Evolutionary conservation across 1,140 invertebrate genomes (phyloP).

Genomic region (Probaryconus sp.): DNA sequence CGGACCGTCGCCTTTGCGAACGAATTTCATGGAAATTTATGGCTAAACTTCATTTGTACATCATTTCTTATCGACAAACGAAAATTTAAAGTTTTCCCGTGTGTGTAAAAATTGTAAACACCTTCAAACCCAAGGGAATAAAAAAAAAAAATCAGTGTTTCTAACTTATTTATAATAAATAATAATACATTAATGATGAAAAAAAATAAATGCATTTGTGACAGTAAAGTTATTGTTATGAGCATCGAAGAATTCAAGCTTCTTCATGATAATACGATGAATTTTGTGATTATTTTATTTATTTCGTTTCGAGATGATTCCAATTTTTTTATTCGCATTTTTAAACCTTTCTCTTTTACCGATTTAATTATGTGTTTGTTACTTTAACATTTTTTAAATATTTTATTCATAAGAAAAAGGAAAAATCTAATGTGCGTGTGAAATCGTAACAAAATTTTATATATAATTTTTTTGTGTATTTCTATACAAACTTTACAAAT

Average conservation of each 20-base stretch:
- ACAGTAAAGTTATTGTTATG: constrained; percentile 62
- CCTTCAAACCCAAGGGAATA: constrained; percentile 71
- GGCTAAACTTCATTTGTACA: constrained; percentile 80
- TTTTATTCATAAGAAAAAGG: no score
- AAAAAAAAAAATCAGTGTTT: constrained; percentile 77
- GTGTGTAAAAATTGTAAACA: constrained; percentile 78
- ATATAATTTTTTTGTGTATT: no score
- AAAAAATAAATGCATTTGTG: constrained; percentile 75
- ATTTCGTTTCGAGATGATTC: no score
- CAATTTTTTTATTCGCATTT: no score
- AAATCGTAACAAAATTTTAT: no score
- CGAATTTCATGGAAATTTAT: constrained; percentile 71
- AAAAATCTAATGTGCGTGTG: no score
- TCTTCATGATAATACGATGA: not conserved
- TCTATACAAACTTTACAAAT: no score
- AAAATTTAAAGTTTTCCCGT: constrained; percentile 78
- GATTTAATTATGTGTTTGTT: no score
- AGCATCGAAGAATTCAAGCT: constrained; percentile 1
- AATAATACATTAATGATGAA: constrained; percentile 77
- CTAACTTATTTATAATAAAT: constrained; percentile 79
- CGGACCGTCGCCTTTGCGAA: constrained; percentile 45
- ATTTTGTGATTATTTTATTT: no score
- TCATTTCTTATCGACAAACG: constrained; percentile 78
- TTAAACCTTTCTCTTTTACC: no score
- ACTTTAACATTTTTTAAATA: no score